A percentile compares a stretch with the other conserved stretches of the same genome.
Evolutionary conservation across 2,797 vertebrate species (phyloP).

Genomic region (Paedocypris micromegethes): DNA sequence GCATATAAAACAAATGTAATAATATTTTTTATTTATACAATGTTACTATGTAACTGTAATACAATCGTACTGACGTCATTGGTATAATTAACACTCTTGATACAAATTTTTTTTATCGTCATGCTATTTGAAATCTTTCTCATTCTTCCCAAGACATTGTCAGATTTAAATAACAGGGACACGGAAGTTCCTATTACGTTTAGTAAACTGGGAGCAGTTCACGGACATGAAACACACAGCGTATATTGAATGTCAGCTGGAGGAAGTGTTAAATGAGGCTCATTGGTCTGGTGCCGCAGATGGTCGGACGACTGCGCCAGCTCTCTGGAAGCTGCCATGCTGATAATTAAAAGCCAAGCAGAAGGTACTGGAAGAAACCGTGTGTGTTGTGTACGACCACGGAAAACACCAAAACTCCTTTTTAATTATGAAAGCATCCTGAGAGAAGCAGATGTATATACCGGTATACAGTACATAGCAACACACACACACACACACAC

Average conservation of each 20-base stretch:
- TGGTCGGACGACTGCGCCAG: conserved; percentile 43
- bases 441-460: too few species aligned
- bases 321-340: conserved; percentile 28
- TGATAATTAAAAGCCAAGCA: conserved; percentile 49
- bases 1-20: too few species aligned
- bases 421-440: conserved; percentile 19
- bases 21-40: too few species aligned
- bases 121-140: too few species aligned
- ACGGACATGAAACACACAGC: neutral
- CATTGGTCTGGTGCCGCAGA: conserved; percentile 38
- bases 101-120: too few species aligned
- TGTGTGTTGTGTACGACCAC: conserved; percentile 34
- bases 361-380: conserved; percentile 41
- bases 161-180: conserved; percentile 17
- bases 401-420: conserved; percentile 30
- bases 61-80: conserved; percentile 4
- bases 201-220: neutral
- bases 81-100: too few species aligned
- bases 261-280: conserved; percentile 42
- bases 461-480: too few species aligned
- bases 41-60: neutral
- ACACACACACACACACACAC: too few species aligned
- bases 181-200: conserved; percentile 21
- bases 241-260: conserved; percentile 22
- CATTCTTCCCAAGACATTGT: conserved; percentile 14